A percentile compares a stretch with the other conserved stretches of the same genome.
Evolutionary conservation across 2,797 vertebrate genomes (phyloP).

Genomic region (Chelonia mydas): DNA sequence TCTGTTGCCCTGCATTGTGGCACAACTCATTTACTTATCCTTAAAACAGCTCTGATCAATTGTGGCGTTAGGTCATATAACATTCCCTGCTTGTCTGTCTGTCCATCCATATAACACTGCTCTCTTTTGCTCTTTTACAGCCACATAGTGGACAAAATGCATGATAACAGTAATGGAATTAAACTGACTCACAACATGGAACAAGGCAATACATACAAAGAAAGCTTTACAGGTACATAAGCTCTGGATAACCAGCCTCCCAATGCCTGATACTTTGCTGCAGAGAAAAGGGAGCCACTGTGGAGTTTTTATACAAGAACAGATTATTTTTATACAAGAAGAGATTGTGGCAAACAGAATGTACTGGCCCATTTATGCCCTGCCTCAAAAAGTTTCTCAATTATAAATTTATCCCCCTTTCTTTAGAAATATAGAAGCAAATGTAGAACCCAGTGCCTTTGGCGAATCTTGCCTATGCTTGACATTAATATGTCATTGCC

Average conservation of each 20-base stretch:
- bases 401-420: not conserved
- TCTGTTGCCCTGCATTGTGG: not conserved
- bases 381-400: not conserved
- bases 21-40: not conserved
- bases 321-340: not conserved
- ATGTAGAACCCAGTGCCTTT: fast-evolving
- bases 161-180: conserved; percentile 88
- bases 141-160: conserved; percentile 92
- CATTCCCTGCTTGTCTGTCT: not conserved
- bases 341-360: not conserved
- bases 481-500: not conserved
- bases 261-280: not conserved
- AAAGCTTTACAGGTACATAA: conserved; percentile 92
- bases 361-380: not conserved
- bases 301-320: not conserved
- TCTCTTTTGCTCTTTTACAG: conserved; percentile 73
- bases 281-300: not conserved
- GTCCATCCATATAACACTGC: not conserved
- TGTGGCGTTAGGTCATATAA: not conserved
- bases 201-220: conserved; percentile 91
- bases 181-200: conserved; percentile 87
- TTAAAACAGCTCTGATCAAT: not conserved
- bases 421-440: not conserved
- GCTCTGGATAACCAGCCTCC: not conserved
- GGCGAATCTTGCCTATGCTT: not conserved